These are phyloP conservation scores for Eucera pruinosa DNA, from an alignment of 2,888 invertebrate species.

Conservation along the genomic window DNA sequence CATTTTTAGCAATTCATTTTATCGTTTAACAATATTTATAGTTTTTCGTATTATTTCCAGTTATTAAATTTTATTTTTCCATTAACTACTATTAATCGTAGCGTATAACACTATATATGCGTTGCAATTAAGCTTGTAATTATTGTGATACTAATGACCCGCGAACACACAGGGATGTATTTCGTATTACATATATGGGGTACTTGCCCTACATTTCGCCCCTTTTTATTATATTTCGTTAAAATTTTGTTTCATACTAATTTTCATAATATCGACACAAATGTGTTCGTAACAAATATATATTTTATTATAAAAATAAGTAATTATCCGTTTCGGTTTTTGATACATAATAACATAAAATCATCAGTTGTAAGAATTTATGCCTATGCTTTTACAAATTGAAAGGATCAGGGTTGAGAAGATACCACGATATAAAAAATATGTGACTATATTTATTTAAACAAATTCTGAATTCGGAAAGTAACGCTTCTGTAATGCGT, in stretches of 20 bases:
- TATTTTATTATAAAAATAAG: not conserved
- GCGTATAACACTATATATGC: not conserved
- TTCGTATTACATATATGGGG: slow-evolving; percentile 8
- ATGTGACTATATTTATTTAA: not conserved
- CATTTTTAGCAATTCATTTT: slow-evolving; percentile 7
- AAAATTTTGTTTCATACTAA: not conserved
- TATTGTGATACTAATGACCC: slow-evolving; percentile 55
- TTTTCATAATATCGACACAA: not conserved
- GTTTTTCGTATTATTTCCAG: not conserved
- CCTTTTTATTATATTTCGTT: not conserved
- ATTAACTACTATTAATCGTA: not conserved
- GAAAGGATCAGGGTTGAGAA: not conserved
- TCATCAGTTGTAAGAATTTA: not conserved
- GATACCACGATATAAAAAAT: not conserved
- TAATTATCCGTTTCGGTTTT: not conserved
- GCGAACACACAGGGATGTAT: slow-evolving; percentile 46
- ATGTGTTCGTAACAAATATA: not conserved
- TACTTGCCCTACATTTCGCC: slow-evolving; percentile 1
- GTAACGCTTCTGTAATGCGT: not conserved
- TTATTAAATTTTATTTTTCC: not conserved
- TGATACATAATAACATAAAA: not conserved
- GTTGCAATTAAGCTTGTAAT: slow-evolving; percentile 40
- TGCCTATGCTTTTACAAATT: slow-evolving; percentile 8
- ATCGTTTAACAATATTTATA: not conserved
- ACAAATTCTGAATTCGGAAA: not conserved